phyloP scores from a whole-genome alignment of 2,797 vertebrate species.

The Malurus leucopterus region DNA sequence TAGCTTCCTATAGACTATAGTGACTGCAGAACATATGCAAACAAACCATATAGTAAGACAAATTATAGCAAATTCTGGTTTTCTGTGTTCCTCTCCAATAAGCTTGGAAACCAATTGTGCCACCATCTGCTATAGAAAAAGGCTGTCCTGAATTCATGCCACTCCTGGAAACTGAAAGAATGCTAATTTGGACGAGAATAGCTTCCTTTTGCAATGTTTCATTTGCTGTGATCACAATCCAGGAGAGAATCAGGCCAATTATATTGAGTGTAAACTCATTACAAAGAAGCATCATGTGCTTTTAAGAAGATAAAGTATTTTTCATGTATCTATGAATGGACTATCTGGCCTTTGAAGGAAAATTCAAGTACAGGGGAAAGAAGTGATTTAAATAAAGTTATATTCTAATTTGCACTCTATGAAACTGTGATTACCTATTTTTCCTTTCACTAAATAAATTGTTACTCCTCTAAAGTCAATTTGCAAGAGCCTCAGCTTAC shows the following conservation, averaged over 20 bases:
- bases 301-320: slow-evolving; percentile 3
- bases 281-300: background rate
- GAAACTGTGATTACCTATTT: background rate
- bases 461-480: background rate
- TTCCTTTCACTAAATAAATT: slow-evolving; percentile 9
- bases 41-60: background rate
- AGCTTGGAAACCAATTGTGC: background rate
- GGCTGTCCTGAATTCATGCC: background rate
- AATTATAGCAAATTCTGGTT: background rate
- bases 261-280: background rate
- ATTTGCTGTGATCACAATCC: slow-evolving; percentile 12
- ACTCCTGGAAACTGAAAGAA: slow-evolving; percentile 12
- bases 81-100: background rate
- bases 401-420: background rate
- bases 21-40: background rate
- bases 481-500: background rate
- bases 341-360: background rate
- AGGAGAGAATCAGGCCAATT: slow-evolving; percentile 3
- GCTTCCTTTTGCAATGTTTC: background rate
- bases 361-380: background rate
- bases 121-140: slow-evolving; percentile 12
- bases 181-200: background rate
- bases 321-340: background rate
- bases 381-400: background rate
- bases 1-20: background rate